phyloP scores from a whole-genome alignment of 2,797 vertebrate species.

The Neosilurus mollespiculum region DNA sequence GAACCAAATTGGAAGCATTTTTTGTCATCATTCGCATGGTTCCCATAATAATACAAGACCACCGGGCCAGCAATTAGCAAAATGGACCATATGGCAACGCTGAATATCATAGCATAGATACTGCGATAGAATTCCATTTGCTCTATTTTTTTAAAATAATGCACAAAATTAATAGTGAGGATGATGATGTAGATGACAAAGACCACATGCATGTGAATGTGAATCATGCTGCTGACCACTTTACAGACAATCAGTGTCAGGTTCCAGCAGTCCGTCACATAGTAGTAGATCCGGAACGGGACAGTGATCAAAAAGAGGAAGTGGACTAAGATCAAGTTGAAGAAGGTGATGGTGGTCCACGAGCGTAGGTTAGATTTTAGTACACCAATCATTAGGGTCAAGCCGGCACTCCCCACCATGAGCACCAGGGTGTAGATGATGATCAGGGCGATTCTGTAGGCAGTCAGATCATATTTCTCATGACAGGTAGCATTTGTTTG shows the following conservation, averaged over 20 bases:
- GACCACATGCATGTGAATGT: slow-evolving; percentile 90
- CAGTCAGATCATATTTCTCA: too few species aligned
- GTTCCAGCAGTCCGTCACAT: slow-evolving; percentile 61
- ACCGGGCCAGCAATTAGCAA: slow-evolving; percentile 66
- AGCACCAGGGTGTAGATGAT: slow-evolving; percentile 74
- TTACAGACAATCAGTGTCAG: slow-evolving; percentile 71
- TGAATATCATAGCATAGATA: slow-evolving; percentile 73
- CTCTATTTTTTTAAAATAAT: slow-evolving; percentile 76
- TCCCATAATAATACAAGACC: slow-evolving; percentile 70
- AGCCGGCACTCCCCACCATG: slow-evolving; percentile 72
- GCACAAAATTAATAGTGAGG: slow-evolving; percentile 74
- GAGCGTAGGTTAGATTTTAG: slow-evolving; percentile 81
- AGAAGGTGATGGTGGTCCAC: slow-evolving; percentile 78
- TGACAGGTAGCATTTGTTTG: not conserved
- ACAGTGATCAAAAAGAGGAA: slow-evolving; percentile 83
- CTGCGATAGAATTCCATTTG: slow-evolving; percentile 74
- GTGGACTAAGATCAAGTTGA: slow-evolving; percentile 87
- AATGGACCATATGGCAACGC: slow-evolving; percentile 73
- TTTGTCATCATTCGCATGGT: fast-evolving
- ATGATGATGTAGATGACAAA: slow-evolving; percentile 85
- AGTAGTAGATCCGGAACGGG: slow-evolving; percentile 88
- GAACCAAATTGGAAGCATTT: slow-evolving; percentile 80
- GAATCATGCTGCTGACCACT: slow-evolving; percentile 83
- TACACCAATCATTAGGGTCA: slow-evolving; percentile 72
- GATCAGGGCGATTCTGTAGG: slow-evolving; percentile 55